Percentiles rank a stretch among this genome's conserved stretches.
Evolutionary conservation across 1,140 invertebrate genomes (phyloP).

Genomic region (Zaprionus lachaisei): DNA sequence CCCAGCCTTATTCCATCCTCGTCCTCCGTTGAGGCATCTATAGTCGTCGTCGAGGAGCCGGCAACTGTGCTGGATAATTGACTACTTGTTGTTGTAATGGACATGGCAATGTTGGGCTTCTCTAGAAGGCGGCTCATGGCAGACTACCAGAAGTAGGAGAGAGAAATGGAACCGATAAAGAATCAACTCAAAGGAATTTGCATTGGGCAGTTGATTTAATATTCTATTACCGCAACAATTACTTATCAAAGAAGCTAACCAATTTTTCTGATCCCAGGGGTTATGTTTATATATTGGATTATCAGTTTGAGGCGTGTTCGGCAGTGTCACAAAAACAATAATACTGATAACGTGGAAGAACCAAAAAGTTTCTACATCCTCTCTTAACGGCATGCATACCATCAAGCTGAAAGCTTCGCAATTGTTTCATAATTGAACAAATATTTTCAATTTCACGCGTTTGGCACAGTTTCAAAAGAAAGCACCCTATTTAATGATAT

Average conservation of each 20-base stretch:
- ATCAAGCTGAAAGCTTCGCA: conserved; percentile 22
- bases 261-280: neutral
- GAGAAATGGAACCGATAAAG: conserved; percentile 5
- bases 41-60: conserved; percentile 38
- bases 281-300: conserved; percentile 4
- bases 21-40: conserved; percentile 34
- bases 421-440: conserved; percentile 59
- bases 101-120: conserved; percentile 83
- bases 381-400: neutral
- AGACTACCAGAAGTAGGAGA: conserved; percentile 59
- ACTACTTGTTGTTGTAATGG: conserved; percentile 76
- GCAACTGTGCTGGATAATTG: conserved; percentile 68
- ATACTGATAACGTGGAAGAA: conserved; percentile 18
- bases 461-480: conserved; percentile 49
- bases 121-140: conserved; percentile 84
- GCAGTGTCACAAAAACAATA: conserved; percentile 6
- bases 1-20: conserved; percentile 29
- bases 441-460: conserved; percentile 19
- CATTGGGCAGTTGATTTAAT: conserved; percentile 22
- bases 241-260: conserved; percentile 2
- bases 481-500: neutral
- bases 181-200: conserved; percentile 13
- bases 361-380: neutral
- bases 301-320: conserved; percentile 11
- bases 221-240: conserved; percentile 5